Base-by-base conservation (phyloP, 2,113 vertebrate genomes). In the Bostrychus sinensis region DNA sequence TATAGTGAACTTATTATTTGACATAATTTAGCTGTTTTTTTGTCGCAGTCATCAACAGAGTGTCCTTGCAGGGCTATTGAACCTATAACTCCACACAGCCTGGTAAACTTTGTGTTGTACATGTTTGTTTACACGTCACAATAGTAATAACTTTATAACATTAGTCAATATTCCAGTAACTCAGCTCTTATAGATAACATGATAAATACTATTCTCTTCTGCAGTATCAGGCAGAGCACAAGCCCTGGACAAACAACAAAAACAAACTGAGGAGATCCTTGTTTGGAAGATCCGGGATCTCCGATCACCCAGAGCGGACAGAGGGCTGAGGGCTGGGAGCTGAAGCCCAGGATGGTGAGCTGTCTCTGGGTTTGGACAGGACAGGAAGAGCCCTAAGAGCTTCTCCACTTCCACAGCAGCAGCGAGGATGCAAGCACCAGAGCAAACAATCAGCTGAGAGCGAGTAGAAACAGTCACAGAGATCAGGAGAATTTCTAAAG, bases 381-480 rank as follows among this genome's bases (percentile, higher is more conserved):
- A 53, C 9, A 19, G 9, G 1, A 62, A 60, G 46, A n/a, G 54
- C 53, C 70, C 61, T 38, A 19, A 9, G 55, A 56, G 74, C 74
- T 77, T 66, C 71, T 77, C 56, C 34, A 42, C 84, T 75, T 81
- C 75, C 43, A 78, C 70, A n/a, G n/a, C 20, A 58, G 58, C 62
- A 55, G 61, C 51, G 34, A 48, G 65, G 63, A 65, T 32, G 54
- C 51, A 46, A 13, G n/a, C 10, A 63, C 79, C 75, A 84, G 71
- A 80, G 76, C 75, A 89, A 85, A 88, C 80, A 75, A 37, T n/a
- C 26, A 57, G 53, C 66, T 55, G 77, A 70, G 50, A 79, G 50
- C 39, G 62, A 46, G 75, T 65, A 63, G 68, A 85, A 86, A 84
- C 54, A 38, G 68, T 77, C 69, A n/a, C 77, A 79, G 23, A 5